Base-by-base conservation (phyloP, 2,888 invertebrate species). In the Callimorpha dominula region DNA sequence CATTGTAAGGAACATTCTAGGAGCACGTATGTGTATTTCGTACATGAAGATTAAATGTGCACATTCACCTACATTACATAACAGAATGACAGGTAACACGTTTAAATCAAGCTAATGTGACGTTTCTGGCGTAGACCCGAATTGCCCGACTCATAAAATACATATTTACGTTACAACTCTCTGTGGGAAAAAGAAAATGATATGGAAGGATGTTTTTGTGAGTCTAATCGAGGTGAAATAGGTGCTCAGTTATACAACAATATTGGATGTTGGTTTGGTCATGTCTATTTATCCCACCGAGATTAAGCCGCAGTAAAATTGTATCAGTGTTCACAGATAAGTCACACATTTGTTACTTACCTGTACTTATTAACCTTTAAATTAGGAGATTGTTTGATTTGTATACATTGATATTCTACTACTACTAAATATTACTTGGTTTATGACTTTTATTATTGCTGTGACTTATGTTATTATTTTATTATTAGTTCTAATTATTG, bases 31-130 rank as follows among this genome's bases (percentile, higher is more conserved):
- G 8, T 57, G 7, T 52, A 7, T 14, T 0, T 31, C 77, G 81
- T 77, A 83, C 74, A 74, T 75, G 73, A 69, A 69, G 72, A 78
- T 86, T 86, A 85, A 84, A 87, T 82, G 83, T 80, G 81, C 79
- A 80, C 78, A 81, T 81, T 76, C 81, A 78, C 79, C 75, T 79
- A 82, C 74, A 78, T 82, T 79, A 82, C 74, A 78, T 82, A 82
- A 84, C 80, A 77, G 78, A 81, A 79, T 83, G 91, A 92, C 91
- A 93, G 92, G 93, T 93, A 92, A 90, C 89, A 88, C 86, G 89
- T 88, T 90, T 94, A 94, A 94, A 94, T 94, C 94, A 94, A 92
- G 89, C 89, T 94, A 93, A 94, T 94, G 92, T 93, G 93, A 94
- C 94, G 87, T 91, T 89, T 91, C 88, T 88, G 89, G 88, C 89